Evolutionary conservation across 2,113 vertebrate genomes (phyloP).

Genomic region (Pseudonaja textilis): DNA sequence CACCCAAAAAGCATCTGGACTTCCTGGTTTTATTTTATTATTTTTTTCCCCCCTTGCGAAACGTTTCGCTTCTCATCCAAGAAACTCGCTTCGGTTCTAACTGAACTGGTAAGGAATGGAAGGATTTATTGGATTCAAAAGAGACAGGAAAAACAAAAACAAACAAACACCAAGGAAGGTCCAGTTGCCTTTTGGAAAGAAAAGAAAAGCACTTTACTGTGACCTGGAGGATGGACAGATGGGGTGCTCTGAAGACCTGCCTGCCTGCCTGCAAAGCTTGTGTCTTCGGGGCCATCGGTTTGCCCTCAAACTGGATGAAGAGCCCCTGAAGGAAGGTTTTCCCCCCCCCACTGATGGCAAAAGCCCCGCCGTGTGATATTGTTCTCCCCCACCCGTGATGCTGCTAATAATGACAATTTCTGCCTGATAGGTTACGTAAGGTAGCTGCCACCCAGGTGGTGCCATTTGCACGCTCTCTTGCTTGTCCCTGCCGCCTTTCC

Average conservation of each 20-base stretch:
- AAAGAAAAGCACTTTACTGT: too few species aligned
- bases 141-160: too few species aligned
- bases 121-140: not conserved
- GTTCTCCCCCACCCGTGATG: too few species aligned
- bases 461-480: fast-evolving
- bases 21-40: not conserved
- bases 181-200: not conserved
- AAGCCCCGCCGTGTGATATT: not conserved
- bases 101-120: not conserved
- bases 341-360: too few species aligned
- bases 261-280: not conserved
- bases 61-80: not conserved
- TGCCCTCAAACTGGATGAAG: not conserved
- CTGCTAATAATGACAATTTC: not conserved
- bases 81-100: not conserved
- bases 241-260: not conserved
- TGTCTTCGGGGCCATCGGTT: not conserved
- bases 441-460: fast-evolving
- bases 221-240: too few species aligned
- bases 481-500: slow-evolving; percentile 46
- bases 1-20: too few species aligned
- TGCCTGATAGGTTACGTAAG: too few species aligned
- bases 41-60: not conserved
- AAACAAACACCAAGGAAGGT: not conserved
- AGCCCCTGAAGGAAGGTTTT: not conserved